A percentile compares a stretch with the other conserved stretches of the same genome.
phyloP scores from a whole-genome alignment of 2,888 invertebrate genomes.

The Pristionchus maxplancki region DNA sequence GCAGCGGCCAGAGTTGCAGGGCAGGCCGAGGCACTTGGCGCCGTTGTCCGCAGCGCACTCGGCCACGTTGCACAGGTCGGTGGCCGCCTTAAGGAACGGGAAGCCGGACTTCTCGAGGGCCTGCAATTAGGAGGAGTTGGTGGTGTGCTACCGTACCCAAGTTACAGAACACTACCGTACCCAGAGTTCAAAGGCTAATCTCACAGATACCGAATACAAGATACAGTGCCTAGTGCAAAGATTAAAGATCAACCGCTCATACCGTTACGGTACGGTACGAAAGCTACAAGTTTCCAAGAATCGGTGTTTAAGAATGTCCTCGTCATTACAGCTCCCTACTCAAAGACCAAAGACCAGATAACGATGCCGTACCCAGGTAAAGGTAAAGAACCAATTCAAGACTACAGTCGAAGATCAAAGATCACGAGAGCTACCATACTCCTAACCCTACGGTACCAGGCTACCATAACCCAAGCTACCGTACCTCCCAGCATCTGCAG shows the following conservation, averaged over 20 bases:
- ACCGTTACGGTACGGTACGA: background rate
- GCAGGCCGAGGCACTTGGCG: constrained; percentile 55
- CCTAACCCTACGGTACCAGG: background rate
- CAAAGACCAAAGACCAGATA: too few species aligned
- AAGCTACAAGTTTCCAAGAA: too few species aligned
- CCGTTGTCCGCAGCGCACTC: constrained; percentile 15
- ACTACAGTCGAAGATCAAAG: too few species aligned
- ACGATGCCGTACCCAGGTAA: background rate
- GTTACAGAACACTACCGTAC: background rate
- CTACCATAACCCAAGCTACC: too few species aligned
- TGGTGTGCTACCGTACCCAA: background rate
- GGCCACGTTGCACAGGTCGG: constrained; percentile 55
- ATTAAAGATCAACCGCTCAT: too few species aligned
- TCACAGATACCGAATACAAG: too few species aligned
- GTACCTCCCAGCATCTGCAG: constrained; percentile 56
- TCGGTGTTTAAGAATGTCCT: too few species aligned
- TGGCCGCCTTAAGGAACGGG: constrained; percentile 52
- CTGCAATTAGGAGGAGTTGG: constrained; percentile 4
- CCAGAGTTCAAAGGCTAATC: too few species aligned
- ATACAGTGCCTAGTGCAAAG: background rate
- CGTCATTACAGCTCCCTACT: too few species aligned
- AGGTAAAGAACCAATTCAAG: too few species aligned
- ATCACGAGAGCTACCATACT: background rate
- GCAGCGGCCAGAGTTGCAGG: constrained; percentile 58
- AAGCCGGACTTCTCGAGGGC: constrained; percentile 55